phyloP scores from a whole-genome alignment of 2,888 invertebrate species.

The Dolichopus griseipennis region DNA sequence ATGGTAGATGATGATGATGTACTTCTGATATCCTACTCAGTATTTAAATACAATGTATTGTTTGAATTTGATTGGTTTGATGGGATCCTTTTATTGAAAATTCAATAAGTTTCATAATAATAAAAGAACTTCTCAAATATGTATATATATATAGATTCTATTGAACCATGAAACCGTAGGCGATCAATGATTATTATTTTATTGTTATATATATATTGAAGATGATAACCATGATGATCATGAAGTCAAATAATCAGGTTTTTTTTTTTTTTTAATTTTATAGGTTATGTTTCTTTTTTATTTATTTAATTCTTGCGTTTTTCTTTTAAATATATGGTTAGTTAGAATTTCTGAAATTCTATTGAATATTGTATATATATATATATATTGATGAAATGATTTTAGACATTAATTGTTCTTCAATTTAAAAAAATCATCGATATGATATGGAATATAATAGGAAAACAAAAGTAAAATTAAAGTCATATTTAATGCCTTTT shows the following conservation, averaged over 20 bases:
- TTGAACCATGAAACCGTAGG: constrained; percentile 2
- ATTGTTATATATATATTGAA: background rate
- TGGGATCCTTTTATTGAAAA: background rate
- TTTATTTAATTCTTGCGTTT: background rate
- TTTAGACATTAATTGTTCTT: background rate
- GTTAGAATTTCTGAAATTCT: background rate
- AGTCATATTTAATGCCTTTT: background rate
- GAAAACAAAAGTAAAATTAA: too few relatives aligned
- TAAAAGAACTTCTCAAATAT: too few relatives aligned
- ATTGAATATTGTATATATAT: too few relatives aligned
- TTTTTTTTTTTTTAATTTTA: background rate
- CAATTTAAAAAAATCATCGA: background rate
- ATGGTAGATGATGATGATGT: too few relatives aligned
- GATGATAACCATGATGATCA: background rate
- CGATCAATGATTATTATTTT: background rate
- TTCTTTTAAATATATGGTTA: background rate
- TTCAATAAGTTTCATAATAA: background rate
- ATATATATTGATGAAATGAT: background rate
- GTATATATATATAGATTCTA: too few relatives aligned
- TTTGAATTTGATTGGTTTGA: background rate
- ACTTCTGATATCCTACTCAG: too few relatives aligned
- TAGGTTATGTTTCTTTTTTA: background rate
- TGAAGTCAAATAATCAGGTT: background rate
- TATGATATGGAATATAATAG: too few relatives aligned
- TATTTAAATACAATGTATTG: background rate